Base-by-base conservation (phyloP, 2,797 vertebrate genomes). In the Myripristis jacobus region DNA sequence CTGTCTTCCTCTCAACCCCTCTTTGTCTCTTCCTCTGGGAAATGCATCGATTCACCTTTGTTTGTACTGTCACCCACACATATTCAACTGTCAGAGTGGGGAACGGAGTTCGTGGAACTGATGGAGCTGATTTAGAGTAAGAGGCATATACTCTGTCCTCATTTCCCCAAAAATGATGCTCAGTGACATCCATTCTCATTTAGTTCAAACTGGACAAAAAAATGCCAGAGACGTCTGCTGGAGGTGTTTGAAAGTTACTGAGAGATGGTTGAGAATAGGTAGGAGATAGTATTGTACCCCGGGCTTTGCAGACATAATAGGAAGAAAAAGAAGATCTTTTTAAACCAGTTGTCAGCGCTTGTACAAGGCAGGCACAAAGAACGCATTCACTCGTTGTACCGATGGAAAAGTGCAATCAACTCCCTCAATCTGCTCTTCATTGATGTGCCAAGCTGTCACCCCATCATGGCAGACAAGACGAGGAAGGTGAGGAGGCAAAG, bases 31-130 rank as follows among this genome's bases (percentile, higher is more conserved):
- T 83, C 88, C 89, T 83, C 2, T 7, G 89, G 86, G 87, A 85
- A 85, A 90, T 82, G 81, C 90, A 88, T 89, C 73, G 87, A 90
- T 91, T 92, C 88, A 91, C 88, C 86, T 91, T 89, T 92, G 88
- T 91, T 91, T 91, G 87, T 89, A 87, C 87, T 92, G 90, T 90
- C 91, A 87, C 82, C 86, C 84, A 74, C 89, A 86, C 88, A 88
- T 70, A 87, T 89, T 87, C 81, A 81, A 70, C 88, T 89, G 89
- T 89, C 88, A 90, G 75, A n/a, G 79, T 29, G 65, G 67, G 71
- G 64, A 81, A 51, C 41, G 18, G 53, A 50, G 80, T 75, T 80
- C 81, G 73, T 57, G 63, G 48, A 76, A 69, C 78, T 81, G 83
- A 91, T 88, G 66, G 79, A 58, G 80, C 70, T 80, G 79, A 87